Conservation (phyloP, 2,888 invertebrate species). For the Rosalia funebris region DNA sequence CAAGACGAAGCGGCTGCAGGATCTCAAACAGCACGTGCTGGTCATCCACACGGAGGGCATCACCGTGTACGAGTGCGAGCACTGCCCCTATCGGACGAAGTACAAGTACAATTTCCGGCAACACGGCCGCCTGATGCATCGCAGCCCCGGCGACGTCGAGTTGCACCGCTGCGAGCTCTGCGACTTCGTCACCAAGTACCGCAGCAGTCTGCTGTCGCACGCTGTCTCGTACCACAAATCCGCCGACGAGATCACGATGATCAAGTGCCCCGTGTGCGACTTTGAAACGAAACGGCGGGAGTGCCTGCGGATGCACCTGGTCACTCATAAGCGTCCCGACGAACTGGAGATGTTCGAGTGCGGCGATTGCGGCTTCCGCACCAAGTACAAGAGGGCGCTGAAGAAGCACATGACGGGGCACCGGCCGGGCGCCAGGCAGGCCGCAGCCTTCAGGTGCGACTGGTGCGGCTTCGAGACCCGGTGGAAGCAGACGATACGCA, state of each 20-base stretch:
- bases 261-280: neutral
- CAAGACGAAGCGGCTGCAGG: neutral
- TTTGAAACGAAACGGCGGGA: neutral
- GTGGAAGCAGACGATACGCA: neutral
- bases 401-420: neutral
- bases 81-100: conserved; percentile 11
- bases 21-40: conserved; percentile 1
- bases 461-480: neutral
- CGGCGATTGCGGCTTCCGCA: neutral
- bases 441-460: neutral
- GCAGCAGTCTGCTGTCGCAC: neutral
- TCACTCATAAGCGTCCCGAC: neutral
- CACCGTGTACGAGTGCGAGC: conserved; percentile 2
- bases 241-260: neutral
- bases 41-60: neutral
- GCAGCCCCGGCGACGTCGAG: neutral
- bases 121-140: neutral
- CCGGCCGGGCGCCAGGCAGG: neutral
- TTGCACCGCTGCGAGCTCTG: conserved; percentile 16
- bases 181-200: conserved; percentile 4
- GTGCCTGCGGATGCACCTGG: neutral
- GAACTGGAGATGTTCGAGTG: neutral
- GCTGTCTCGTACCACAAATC: neutral
- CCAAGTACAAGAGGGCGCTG: neutral
- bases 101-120: conserved; percentile 1